These are phyloP conservation scores for Chamaetylas fuelleborni DNA, from an alignment of 2,113 vertebrate genomes.

Conservation along the genomic window DNA sequence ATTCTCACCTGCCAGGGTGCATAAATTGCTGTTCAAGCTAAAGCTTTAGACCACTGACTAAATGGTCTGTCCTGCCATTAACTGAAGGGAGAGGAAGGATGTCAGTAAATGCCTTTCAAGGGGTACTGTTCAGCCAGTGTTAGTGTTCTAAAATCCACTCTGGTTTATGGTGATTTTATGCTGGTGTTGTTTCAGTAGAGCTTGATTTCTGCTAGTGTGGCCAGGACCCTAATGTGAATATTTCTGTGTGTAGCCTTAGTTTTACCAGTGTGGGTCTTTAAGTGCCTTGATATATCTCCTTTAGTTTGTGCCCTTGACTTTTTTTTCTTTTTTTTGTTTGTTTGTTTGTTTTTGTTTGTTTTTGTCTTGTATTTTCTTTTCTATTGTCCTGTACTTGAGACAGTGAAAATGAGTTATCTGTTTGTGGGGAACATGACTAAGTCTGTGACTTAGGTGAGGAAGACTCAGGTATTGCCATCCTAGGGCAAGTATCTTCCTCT, in stretches of 20 bases:
- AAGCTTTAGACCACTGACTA: background rate
- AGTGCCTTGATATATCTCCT: background rate
- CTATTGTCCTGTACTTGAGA: background rate
- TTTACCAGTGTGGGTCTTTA: background rate
- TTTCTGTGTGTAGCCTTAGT: background rate
- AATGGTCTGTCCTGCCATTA: background rate
- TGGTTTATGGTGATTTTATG: background rate
- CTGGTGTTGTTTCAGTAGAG: background rate
- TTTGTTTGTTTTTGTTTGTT: no score
- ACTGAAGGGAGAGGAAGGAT: background rate
- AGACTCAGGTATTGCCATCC: background rate
- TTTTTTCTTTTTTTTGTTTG: no score
- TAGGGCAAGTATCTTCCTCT: background rate
- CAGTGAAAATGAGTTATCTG: background rate
- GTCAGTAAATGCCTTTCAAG: background rate
- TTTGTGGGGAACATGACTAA: background rate
- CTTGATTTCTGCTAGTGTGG: background rate
- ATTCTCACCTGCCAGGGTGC: slow-evolving; percentile 17
- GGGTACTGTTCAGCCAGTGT: background rate
- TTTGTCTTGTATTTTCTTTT: background rate
- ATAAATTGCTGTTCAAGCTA: slow-evolving; percentile 29
- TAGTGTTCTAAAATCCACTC: background rate
- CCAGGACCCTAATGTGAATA: background rate
- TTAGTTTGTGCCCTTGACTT: background rate
- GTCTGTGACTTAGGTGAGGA: background rate